Base-by-base conservation (phyloP, 2,113 vertebrate genomes). In the Toxostoma redivivum region DNA sequence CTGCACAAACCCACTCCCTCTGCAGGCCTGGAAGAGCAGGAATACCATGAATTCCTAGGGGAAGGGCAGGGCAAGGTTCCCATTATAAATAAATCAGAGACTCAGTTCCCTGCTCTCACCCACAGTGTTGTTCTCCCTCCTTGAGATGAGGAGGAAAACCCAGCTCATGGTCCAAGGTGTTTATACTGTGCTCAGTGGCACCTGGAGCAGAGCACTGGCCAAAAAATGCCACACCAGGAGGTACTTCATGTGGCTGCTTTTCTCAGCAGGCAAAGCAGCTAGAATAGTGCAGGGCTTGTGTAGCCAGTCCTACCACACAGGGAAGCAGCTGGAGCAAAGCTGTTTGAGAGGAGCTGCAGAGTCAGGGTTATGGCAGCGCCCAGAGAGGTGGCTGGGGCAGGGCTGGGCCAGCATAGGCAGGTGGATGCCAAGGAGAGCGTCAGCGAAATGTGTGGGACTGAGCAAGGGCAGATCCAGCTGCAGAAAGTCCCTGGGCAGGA, bases 121-220 rank as follows among this genome's bases (percentile, higher is more conserved):
- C 11, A 67, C 20, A 19, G 38, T 10, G 19, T 48, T 74, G 9
- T 61, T 51, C 35, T 83, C 5, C 19, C 20, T 54, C 18, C 51
- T 4, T 42, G 24, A 28, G 8, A 45, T 7, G 50, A 67, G 61
- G 30, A 58, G 47, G 6, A 42, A 81, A 62, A 57, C 7, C 12
- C 54, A 57, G 33, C 30, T 83, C 30, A 4, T 4, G 21, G n/a
- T 38, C 48, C 11, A 4, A 30, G 31, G 33, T 72, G 18, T 56
- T 74, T 44, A 42, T 2, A 1, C 21, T 24, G 18, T 33, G 33
- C 44, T 66, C 62, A 44, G 31, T 69, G 47, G 51, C 35, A 61
- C 45, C 11, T 66, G n/a, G 37, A 65, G 13, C 25, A 0, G 0
- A 84, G n/a, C 4, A 8, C 37, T 11, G 20, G 16, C n/a, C 25